Conservation (phyloP, 2,797 vertebrate species). For the Halcyon badia region DNA sequence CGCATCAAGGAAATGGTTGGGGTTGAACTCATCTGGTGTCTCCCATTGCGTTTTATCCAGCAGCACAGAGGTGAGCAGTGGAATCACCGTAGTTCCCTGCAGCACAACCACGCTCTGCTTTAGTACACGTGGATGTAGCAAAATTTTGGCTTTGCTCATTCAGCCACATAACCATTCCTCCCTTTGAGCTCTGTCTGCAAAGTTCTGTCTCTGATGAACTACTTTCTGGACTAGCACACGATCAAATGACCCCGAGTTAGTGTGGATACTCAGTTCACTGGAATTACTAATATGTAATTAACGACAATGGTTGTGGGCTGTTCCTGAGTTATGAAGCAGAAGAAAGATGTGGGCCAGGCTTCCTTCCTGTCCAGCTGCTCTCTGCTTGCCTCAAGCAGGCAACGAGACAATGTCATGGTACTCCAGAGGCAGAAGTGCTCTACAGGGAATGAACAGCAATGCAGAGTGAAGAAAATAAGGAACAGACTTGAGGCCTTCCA, state of each 20-base stretch:
- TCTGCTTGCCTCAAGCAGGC: not conserved
- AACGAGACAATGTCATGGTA: not conserved
- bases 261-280: not conserved
- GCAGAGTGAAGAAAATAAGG: not conserved
- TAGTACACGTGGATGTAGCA: not conserved
- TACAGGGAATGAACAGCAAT: not conserved
- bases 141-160: not conserved
- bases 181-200: not conserved
- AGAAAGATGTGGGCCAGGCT: not conserved
- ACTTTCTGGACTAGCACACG: not conserved
- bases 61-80: slow-evolving; percentile 67
- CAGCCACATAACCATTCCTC: not conserved
- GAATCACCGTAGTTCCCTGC: slow-evolving; percentile 64
- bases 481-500: not conserved
- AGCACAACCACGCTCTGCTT: not conserved
- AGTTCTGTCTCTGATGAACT: not conserved
- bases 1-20: slow-evolving; percentile 70
- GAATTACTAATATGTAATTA: not conserved
- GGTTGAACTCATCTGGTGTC: slow-evolving; percentile 67
- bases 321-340: not conserved
- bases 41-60: slow-evolving; percentile 61
- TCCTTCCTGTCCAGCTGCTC: not conserved
- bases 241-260: not conserved
- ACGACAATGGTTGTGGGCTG: not conserved
- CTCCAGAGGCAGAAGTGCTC: not conserved